Evolutionary conservation across 2,113 vertebrate genomes (phyloP), one percentile per base, ranked within the genome.

Genomic region (Coturnix japonica): DNA sequence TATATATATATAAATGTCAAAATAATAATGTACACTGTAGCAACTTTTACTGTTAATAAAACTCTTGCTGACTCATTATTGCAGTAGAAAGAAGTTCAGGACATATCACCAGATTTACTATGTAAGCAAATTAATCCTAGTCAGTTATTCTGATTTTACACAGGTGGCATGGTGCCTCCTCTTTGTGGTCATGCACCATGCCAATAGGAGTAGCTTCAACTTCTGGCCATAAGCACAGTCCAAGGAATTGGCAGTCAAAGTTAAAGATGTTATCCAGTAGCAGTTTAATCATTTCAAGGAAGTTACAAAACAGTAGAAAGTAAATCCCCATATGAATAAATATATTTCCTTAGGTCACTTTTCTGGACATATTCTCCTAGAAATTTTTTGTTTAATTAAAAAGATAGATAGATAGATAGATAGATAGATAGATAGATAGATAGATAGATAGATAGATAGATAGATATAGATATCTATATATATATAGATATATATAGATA

Each of bases 1-100:
- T 10, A 5, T 46, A 20, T 46, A 9, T 46, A 9, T 46, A 44
- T 44, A 44, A 44, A 46, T 21, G 21, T 47, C 47, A 47, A 47
- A 47, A 47, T 47, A 47, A 23, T 47, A 47, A 23, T 80, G 85
- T 37, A 31, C 82, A 19, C 19, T 59, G 14, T 63, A 66, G 65
- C 49, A 44, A 80, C 51, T 82, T 87, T 80, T 23, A 77, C 9
- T 70, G 14, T 73, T 73, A 85, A 87, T 80, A 89, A 89, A 93
- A 44, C 21, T 79, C 33, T 28, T 10, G 92, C 54, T 87, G 16
- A 65, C 63, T 91, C 47, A 61, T 12, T 44, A 53, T 64, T 69
- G n/a, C 9, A 0, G 18, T 79, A 21, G n/a, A 93, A 93, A 72
- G 18, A 79, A 16, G 67, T 70, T 85, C 15, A 54, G 26, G 54